Base-by-base conservation (phyloP, 2,888 invertebrate species). In the Hesperia comma region DNA sequence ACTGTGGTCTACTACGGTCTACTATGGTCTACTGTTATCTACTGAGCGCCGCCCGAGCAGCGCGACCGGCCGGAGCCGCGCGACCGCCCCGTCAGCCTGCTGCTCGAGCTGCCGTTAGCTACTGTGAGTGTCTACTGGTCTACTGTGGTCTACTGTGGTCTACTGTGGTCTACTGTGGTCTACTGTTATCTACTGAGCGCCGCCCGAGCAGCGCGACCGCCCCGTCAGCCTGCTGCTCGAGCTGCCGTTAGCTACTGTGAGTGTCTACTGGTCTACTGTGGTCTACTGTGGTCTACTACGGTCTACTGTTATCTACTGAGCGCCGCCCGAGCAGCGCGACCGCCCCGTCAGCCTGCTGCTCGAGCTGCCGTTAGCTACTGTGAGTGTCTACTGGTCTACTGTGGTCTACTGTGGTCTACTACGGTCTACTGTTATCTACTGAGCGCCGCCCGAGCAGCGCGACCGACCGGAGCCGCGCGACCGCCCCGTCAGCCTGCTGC, bases 31-130 rank as follows among this genome's bases (percentile, higher is more conserved):
- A 43, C n/a, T 41, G n/a, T n/a, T n/a, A n/a, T n/a, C n/a, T n/a
- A n/a, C n/a, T n/a, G 93, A 41, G 95, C 95, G 0, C 95, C 95
- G 0, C 91, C 94, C 1, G 88, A 93, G 71, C 88, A 85, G 73
- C 86, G 76, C 55, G 72, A 75, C 0, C 95, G 95, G 2, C 87
- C 93, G 6, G 88, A 93, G 70, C 86, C 79, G 66, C 72, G 86
- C 71, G 94, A 87, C 82, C 89, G 87, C 0, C 91, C 92, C 0
- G 83, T 82, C 53, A 89, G 86, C 70, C 70, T 92, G 54, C 76
- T 86, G n/a, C 79, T 92, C 41, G 92, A 92, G 74, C 57, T 92
- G 57, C 92, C 92, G 68, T 61, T 92, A 79, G 88, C 88, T 15
- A 79, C 82, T 71, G 90, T 88, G 67, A 79, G 81, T 74, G 1